Evolutionary conservation across 2,797 vertebrate genomes (phyloP).

Genomic region (Psittacula echo): DNA sequence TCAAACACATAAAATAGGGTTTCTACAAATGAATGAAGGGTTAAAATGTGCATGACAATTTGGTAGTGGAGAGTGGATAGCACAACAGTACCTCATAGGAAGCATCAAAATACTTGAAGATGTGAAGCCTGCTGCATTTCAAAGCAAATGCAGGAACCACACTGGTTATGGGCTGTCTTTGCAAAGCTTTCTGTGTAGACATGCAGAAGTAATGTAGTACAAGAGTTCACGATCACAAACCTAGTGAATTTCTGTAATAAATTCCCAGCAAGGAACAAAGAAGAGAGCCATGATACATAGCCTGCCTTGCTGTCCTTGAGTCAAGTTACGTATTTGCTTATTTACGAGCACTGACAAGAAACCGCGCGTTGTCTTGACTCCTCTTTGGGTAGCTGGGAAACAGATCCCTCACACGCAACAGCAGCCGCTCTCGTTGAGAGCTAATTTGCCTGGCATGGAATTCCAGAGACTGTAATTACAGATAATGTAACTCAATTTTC

Average conservation of each 20-base stretch:
- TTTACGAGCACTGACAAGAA: background rate
- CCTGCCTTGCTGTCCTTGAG: background rate
- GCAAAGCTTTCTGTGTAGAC: background rate
- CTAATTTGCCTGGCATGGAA: conserved; percentile 57
- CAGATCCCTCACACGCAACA: conserved; percentile 17
- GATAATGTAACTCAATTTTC: conserved; percentile 64
- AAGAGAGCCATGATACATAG: background rate
- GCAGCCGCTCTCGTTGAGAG: conserved; percentile 9
- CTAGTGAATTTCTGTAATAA: background rate
- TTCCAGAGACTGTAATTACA: conserved; percentile 59
- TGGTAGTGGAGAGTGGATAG: background rate
- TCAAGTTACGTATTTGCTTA: background rate
- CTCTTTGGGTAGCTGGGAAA: conserved; percentile 33
- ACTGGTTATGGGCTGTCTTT: background rate
- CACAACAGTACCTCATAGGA: background rate
- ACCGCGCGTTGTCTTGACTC: background rate
- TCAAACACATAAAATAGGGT: background rate
- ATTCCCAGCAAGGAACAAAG: background rate
- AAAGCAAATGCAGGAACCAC: background rate
- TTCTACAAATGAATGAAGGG: background rate
- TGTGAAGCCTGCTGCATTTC: background rate
- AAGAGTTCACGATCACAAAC: background rate
- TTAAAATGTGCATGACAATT: background rate
- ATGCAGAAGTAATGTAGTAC: background rate
- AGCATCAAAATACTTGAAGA: background rate